These are phyloP conservation scores for Parambassis ranga DNA, from an alignment of 2,797 vertebrate species.

Conservation along the genomic window DNA sequence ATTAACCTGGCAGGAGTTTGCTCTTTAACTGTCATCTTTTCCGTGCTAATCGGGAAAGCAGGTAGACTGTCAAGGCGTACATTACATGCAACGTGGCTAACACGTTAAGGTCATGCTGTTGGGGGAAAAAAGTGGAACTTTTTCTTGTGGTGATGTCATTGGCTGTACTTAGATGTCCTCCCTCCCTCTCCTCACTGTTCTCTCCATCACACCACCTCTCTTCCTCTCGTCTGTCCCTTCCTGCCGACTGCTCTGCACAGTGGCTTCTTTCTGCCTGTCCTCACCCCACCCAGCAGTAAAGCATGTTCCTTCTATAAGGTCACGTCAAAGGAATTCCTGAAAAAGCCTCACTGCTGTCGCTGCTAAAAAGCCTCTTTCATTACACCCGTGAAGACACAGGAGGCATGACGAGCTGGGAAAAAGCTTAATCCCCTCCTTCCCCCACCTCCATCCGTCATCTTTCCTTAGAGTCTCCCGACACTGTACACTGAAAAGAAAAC, in stretches of 20 bases:
- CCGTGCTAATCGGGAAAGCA: slow-evolving; percentile 30
- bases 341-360: slow-evolving; percentile 41
- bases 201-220: slow-evolving; percentile 17
- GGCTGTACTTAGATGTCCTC: slow-evolving; percentile 34
- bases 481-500: slow-evolving; percentile 40
- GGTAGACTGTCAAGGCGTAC: slow-evolving; percentile 12
- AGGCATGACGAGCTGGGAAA: slow-evolving; percentile 2
- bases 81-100: slow-evolving; percentile 31
- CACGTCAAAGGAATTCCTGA: slow-evolving; percentile 76
- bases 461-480: background rate
- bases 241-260: slow-evolving; percentile 67
- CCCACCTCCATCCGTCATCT: slow-evolving; percentile 6
- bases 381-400: slow-evolving; percentile 47
- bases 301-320: slow-evolving; percentile 71
- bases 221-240: slow-evolving; percentile 30
- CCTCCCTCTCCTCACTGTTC: background rate
- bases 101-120: slow-evolving; percentile 27
- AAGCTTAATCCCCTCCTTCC: too few species aligned
- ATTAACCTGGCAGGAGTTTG: slow-evolving; percentile 45
- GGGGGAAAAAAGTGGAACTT: slow-evolving; percentile 8
- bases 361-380: slow-evolving; percentile 73
- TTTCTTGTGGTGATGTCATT: slow-evolving; percentile 73
- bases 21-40: slow-evolving; percentile 36
- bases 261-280: slow-evolving; percentile 70
- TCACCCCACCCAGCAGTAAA: slow-evolving; percentile 50